Evolutionary conservation across 2,113 vertebrate species (phyloP).

Genomic region (Neomonachus schauinslandi): DNA sequence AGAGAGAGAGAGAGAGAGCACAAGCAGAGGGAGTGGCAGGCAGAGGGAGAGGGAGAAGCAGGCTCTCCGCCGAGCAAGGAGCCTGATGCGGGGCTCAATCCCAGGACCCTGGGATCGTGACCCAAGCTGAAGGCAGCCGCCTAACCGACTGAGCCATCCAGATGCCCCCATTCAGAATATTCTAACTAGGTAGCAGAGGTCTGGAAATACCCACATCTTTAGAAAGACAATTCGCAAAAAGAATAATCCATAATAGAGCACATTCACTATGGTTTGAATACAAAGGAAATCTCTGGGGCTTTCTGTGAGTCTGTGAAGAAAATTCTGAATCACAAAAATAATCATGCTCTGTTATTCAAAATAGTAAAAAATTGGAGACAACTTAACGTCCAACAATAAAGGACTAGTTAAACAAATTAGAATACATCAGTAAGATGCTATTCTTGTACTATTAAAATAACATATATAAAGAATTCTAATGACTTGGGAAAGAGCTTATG

Average conservation of each 20-base stretch:
- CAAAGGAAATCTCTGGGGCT: background rate
- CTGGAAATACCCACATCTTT: slow-evolving; percentile 16
- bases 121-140: too few relatives aligned
- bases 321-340: background rate
- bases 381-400: slow-evolving; percentile 56
- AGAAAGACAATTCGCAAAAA: background rate
- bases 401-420: slow-evolving; percentile 61
- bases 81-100: too few relatives aligned
- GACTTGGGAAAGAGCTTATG: slow-evolving; percentile 49
- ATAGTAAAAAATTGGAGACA: background rate
- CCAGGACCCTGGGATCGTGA: too few relatives aligned
- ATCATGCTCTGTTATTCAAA: slow-evolving; percentile 27
- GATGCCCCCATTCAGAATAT: background rate
- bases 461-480: slow-evolving; percentile 64
- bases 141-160: too few relatives aligned
- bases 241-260: background rate
- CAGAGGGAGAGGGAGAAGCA: too few relatives aligned
- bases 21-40: too few relatives aligned
- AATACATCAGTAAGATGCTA: slow-evolving; percentile 57
- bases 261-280: background rate
- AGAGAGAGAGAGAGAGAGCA: too few relatives aligned
- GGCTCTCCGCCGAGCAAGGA: too few relatives aligned
- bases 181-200: background rate
- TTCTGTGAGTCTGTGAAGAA: background rate
- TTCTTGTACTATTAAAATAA: slow-evolving; percentile 53